Base-by-base conservation (phyloP, 2,113 vertebrate genomes). In the Meleagris gallopavo region DNA sequence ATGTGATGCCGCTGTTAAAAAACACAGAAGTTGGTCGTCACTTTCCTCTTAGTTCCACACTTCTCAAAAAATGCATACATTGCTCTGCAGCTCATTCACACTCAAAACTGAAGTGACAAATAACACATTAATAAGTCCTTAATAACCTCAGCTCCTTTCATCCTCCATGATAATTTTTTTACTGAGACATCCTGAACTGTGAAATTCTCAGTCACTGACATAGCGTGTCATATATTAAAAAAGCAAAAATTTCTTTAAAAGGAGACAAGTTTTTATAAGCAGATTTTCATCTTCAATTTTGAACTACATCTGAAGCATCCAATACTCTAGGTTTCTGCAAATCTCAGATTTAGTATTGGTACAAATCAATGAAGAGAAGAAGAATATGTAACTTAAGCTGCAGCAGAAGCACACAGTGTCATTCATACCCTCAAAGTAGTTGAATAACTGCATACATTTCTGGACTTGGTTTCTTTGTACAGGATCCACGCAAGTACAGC, bases 1-100 rank as follows among this genome's bases (percentile, higher is more conserved):
- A 99, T 99, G 94, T 99, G 99, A 97, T 99, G 99, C 55, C 99
- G 97, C 99, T 99, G 78, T 89, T 18, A 73, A 95, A 29, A 84
- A 66, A 60, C 40, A 40, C 50, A 29, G 6, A 60, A 80, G 15
- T 9, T 29, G 27, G 4, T 75, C 36, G 60, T 70, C 62, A 90
- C 36, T 55, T 40, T 66, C 41, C 52, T 16, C 1, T 40, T 22
- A 83, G 20, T 48, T 43, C 57, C 77, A 62, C 14, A 69, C 60
- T 14, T 38, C 10, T 43, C 34, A 48, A 55, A 57, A 27, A 92
- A 38, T 19, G 25, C 46, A 45, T 13, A 45, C 4, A 2, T 25
- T 5, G 8, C 27, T 85, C 20, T 64, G 45, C 15, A 79, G 48
- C 43, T 64, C 55, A 70, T n/a, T 64, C 32, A 11, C 55, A 27